Base-by-base conservation (phyloP, 2,797 vertebrate genomes). In the Dallia pectoralis region DNA sequence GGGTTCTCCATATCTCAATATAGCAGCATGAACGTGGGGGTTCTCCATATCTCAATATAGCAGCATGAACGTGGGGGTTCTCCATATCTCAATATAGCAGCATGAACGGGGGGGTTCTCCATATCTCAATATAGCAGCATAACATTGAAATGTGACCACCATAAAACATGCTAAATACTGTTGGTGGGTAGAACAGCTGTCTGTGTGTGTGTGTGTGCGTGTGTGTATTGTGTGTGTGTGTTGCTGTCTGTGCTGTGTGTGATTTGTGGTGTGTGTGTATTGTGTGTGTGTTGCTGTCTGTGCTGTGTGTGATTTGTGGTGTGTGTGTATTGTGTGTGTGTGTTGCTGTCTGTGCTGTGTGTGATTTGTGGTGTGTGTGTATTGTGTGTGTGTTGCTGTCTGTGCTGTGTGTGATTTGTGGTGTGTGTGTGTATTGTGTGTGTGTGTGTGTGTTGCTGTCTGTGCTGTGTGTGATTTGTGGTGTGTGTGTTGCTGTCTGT, bases 401-500 rank as follows among this genome's bases (percentile, higher is more conserved):
- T 29, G 27, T 49, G 25, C n/a, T 64, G 18, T 65, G 40, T 64
- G n/a, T 62, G 14, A n/a, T n/a, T n/a, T 62, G 3, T 47, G 12
- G n/a, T 59, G 2, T 59, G 56, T 59, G 56, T 59, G 18, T 25
- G 1, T 11, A 3, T 59, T 22, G 56, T 59, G 4, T 19, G 0
- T 71, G 59, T 72, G 7, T 72, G 59, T 72, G 40, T n/a, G 8
- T 74, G 30, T 67, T 7, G 4, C 12, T 63, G 25, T 29, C 12
- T 30, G 27, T 29, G 2, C n/a, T 63, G 25, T 63, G 53, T 30
- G 11, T 63, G 61, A 27, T 6, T n/a, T 6, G 8, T 56, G 51
- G 22, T 3, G 22, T 3, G 12, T 64, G 27, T 48, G 12, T 66
- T 16, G 14, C 1, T 76, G 40, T 70, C 33, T 62, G 30, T 62